Conservation (phyloP, 2,797 vertebrate genomes). For the Aeoliscus strigatus region DNA sequence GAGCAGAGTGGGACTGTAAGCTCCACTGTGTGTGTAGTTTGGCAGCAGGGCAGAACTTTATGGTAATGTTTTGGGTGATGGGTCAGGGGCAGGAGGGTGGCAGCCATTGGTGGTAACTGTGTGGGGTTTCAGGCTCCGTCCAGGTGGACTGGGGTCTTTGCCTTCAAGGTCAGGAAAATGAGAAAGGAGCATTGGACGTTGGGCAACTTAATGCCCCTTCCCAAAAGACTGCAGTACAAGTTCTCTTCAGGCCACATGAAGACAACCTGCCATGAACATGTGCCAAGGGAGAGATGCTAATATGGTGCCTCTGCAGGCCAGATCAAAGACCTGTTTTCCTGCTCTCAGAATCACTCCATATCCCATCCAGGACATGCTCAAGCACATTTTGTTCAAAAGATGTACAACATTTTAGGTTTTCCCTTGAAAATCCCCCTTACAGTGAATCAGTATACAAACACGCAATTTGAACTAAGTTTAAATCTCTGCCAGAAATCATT, state of each 20-base stretch:
- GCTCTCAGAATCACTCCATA: slow-evolving; percentile 42
- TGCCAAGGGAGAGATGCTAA: slow-evolving; percentile 65
- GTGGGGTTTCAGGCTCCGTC: slow-evolving; percentile 56
- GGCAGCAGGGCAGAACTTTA: slow-evolving; percentile 57
- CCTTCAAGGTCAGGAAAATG: slow-evolving; percentile 58
- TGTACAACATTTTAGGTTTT: slow-evolving; percentile 34
- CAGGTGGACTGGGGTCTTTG: slow-evolving; percentile 58
- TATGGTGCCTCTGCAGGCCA: slow-evolving; percentile 45
- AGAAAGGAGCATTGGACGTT: slow-evolving; percentile 55
- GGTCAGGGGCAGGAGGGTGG: slow-evolving; percentile 62
- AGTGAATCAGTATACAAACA: slow-evolving; percentile 37
- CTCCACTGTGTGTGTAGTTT: slow-evolving; percentile 56
- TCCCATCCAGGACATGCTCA: slow-evolving; percentile 44
- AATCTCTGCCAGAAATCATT: slow-evolving; percentile 60
- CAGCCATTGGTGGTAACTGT: slow-evolving; percentile 50
- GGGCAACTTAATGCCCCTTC: slow-evolving; percentile 55
- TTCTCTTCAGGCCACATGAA: slow-evolving; percentile 49
- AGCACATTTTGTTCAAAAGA: slow-evolving; percentile 37
- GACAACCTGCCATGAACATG: slow-evolving; percentile 40
- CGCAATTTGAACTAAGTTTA: slow-evolving; percentile 38
- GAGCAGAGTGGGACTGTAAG: slow-evolving; percentile 35
- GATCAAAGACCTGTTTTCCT: slow-evolving; percentile 62
- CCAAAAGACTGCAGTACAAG: slow-evolving; percentile 40
- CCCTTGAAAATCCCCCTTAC: slow-evolving; percentile 22
- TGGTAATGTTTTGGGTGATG: slow-evolving; percentile 71